Conservation (phyloP, 2,797 vertebrate genomes). For the Hemibagrus guttatus region DNA sequence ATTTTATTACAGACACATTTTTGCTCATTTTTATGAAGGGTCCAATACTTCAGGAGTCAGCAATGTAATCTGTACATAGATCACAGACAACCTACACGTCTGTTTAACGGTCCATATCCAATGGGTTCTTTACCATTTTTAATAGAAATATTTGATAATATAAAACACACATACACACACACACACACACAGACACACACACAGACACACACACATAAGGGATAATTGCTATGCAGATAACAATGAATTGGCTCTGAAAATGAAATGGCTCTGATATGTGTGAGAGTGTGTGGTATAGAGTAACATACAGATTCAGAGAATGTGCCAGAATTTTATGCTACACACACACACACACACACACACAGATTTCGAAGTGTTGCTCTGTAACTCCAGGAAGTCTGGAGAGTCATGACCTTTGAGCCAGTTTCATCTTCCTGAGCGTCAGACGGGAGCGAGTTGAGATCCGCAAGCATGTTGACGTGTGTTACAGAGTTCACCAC, state of each 20-base stretch:
- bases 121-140: background rate
- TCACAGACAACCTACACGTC: background rate
- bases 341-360: background rate
- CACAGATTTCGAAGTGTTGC: background rate
- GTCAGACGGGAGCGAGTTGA: background rate
- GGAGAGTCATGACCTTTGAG: background rate
- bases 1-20: background rate
- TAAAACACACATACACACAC: background rate
- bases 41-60: background rate
- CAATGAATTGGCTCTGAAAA: too few relatives aligned
- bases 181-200: background rate
- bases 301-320: too few relatives aligned
- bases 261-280: too few relatives aligned
- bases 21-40: background rate
- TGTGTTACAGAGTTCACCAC: background rate
- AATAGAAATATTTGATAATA: background rate
- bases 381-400: background rate
- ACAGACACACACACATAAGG: background rate
- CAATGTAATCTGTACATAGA: background rate
- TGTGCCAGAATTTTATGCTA: too few relatives aligned
- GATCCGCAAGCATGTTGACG: background rate
- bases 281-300: too few relatives aligned
- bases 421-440: background rate
- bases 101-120: background rate
- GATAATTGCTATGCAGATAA: too few relatives aligned